Evolutionary conservation across 2,888 invertebrate genomes (phyloP).

Genomic region (Antheraea yamamai): DNA sequence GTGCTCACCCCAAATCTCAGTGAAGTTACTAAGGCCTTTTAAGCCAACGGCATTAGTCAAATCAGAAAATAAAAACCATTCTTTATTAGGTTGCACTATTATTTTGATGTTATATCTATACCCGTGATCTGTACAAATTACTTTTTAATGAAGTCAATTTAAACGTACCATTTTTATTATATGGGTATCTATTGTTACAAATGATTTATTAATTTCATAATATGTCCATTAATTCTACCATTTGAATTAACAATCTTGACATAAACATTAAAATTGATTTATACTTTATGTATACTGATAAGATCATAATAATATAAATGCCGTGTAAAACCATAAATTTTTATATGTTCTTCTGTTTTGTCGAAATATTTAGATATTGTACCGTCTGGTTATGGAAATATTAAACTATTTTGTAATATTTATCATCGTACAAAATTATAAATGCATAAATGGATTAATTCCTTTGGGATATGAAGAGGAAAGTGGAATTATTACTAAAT

Average conservation of each 20-base stretch:
- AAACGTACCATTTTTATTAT: background rate
- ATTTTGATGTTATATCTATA: too few species aligned
- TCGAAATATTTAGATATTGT: background rate
- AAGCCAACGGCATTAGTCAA: too few species aligned
- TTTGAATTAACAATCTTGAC: background rate
- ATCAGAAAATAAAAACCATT: too few species aligned
- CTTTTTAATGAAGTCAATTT: background rate
- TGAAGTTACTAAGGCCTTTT: too few species aligned
- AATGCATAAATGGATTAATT: background rate
- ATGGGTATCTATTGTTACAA: background rate
- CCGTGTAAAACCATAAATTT: background rate
- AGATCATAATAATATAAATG: background rate
- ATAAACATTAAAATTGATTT: background rate
- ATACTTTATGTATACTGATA: background rate
- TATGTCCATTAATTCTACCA: background rate
- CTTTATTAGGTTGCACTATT: too few species aligned
- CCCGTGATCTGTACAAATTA: background rate
- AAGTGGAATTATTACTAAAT: background rate
- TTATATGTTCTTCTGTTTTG: background rate
- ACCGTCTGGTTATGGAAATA: background rate
- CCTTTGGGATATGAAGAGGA: background rate
- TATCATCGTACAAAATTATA: background rate
- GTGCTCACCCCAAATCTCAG: too few species aligned
- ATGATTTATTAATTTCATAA: constrained; percentile 4
- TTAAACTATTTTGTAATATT: background rate